Evolutionary conservation across 2,888 invertebrate species (phyloP), one percentile per base, ranked within the genome.

Genomic region (Silvanus unidentatus): DNA sequence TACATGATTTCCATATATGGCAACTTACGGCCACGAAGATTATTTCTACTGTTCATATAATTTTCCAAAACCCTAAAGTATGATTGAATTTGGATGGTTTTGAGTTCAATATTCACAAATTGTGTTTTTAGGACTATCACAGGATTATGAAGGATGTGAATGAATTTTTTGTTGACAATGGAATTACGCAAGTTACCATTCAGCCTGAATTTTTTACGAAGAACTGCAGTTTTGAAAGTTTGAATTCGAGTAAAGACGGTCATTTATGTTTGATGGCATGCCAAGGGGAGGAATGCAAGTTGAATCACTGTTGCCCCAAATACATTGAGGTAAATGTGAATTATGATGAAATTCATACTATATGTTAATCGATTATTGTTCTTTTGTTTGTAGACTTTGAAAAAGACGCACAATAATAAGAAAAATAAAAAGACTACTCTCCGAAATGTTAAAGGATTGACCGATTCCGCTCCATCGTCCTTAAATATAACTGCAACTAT

Each of bases 1-100:
- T 92, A 13, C 93, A 93, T 63, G 92, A 93, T 71, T 76, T 93
- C 34, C 93, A 93, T 64, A 85, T 93, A 14, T 93, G 93, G 92
- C 88, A 90, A 58, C 73, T 93, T 49, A 87, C 88, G 2, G 79
- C 86, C 0, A 80, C 82, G 57, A 82, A 84, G 68, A 80, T 87
- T 29, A 86, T 92, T 39, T 88, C 89, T 14, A 92, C 93, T 0
- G 88, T 86, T 2, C 93, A 93, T 63, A 82, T 93, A 6, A 82
- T 84, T 55, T 85, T 86, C 60, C 73, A 78, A 53, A 80, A 81
- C 64, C 80, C 82, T 15, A 75, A 74, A 65, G 78, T 78, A 14
- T 35, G 12, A 11, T 29, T 28, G 12, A 34, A 39, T 39, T 39
- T 22, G 42, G n/a, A n/a, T n/a, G n/a, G n/a, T n/a, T n/a, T n/a